A percentile compares a stretch with the other conserved stretches of the same genome.
phyloP scores from a whole-genome alignment of 1,140 invertebrate species.

The Anastrepha obliqua region DNA sequence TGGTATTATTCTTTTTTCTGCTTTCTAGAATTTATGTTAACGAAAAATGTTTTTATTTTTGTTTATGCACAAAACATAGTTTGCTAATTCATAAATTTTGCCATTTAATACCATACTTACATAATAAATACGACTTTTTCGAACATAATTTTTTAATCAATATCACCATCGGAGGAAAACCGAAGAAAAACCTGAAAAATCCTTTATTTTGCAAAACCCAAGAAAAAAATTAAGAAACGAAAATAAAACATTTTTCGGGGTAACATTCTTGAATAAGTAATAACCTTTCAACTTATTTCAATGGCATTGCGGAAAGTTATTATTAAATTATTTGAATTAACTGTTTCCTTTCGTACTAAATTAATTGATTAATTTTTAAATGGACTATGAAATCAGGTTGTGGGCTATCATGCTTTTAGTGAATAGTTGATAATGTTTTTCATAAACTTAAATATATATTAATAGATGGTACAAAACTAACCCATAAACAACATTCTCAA shows the following conservation, averaged over 20 bases:
- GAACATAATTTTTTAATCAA: constrained; percentile 44
- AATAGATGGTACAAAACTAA: constrained; percentile 19
- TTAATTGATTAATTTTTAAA: neutral
- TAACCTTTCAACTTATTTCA: neutral
- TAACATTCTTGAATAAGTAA: constrained; percentile 14
- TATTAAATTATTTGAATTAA: neutral
- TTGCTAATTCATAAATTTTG: constrained; percentile 23
- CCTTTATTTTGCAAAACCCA: constrained; percentile 66
- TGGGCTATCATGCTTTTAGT: neutral
- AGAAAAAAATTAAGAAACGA: constrained; percentile 64
- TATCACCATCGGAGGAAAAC: constrained; percentile 41
- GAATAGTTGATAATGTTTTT: neutral
- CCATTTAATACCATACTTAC: no score
- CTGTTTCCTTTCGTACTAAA: neutral
- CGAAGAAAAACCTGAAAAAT: constrained; percentile 48
- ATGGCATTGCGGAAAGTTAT: neutral
- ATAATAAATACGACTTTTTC: constrained; percentile 60
- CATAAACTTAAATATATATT: neutral
- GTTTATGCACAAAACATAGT: constrained; percentile 56
- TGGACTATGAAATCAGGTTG: constrained; percentile 26
- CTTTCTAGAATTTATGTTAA: constrained; percentile 66
- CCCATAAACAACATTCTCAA: neutral
- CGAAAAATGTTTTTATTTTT: constrained; percentile 75
- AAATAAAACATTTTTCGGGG: constrained; percentile 75
- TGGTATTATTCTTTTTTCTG: neutral